A percentile compares a stretch with the other conserved stretches of the same genome.
These are phyloP conservation scores for Anastatus disparis DNA, from an alignment of 1,140 invertebrate genomes.

Conservation along the genomic window DNA sequence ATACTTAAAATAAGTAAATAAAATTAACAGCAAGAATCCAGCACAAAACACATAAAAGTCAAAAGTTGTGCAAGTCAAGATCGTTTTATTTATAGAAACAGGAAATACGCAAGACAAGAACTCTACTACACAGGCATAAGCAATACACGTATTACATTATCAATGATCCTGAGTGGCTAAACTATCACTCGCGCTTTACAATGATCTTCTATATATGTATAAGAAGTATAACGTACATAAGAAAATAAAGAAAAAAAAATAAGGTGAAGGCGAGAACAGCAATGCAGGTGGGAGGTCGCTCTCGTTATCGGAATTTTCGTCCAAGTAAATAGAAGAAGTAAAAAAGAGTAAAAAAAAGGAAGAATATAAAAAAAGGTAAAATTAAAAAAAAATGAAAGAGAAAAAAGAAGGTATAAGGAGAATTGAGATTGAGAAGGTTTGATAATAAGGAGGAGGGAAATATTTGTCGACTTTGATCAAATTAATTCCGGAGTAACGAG, in stretches of 20 bases:
- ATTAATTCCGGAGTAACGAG: conserved; percentile 41
- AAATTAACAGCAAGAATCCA: no score
- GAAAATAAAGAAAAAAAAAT: conserved; percentile 2
- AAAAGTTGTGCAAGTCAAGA: background rate
- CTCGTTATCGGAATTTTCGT: conserved; percentile 33
- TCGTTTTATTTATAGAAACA: conserved; percentile 16
- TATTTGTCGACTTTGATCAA: conserved; percentile 43
- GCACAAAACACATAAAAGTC: no score
- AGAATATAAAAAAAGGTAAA: conserved; percentile 11
- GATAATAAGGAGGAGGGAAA: conserved; percentile 41
- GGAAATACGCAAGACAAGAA: conserved; percentile 5
- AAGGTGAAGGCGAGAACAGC: conserved; percentile 11
- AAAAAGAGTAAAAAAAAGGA: conserved; percentile 18
- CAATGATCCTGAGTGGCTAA: conserved; percentile 1
- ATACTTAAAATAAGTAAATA: no score
- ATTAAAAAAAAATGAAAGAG: conserved; percentile 24
- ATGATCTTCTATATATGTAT: background rate
- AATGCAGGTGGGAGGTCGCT: conserved; percentile 34
- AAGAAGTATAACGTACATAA: background rate
- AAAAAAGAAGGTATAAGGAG: background rate
- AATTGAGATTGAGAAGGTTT: conserved; percentile 42
- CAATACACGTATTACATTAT: background rate
- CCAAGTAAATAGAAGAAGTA: conserved; percentile 14
- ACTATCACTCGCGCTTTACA: conserved; percentile 2
- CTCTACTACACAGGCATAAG: background rate